Conservation (phyloP, 2,888 invertebrate species). For the Aporophyla nigra region DNA sequence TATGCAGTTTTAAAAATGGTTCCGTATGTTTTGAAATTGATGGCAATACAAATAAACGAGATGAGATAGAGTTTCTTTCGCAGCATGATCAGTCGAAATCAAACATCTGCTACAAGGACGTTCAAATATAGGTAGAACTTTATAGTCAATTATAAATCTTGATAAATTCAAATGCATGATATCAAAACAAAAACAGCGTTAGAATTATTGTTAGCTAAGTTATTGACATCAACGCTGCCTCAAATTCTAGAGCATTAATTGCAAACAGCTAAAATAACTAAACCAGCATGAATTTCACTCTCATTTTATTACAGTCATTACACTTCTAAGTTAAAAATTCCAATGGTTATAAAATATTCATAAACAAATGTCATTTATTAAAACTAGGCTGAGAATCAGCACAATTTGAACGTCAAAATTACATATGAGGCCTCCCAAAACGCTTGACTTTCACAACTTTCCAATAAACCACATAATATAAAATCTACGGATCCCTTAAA, state of each 20-base stretch:
- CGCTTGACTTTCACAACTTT: neutral
- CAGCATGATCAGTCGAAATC: neutral
- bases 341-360: neutral
- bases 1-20: neutral
- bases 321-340: neutral
- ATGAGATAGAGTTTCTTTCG: neutral
- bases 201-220: neutral
- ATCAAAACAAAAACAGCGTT: neutral
- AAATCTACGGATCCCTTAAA: conserved; percentile 30
- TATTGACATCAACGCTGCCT: neutral
- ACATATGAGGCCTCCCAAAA: neutral
- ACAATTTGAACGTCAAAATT: neutral
- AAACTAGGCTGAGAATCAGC: neutral
- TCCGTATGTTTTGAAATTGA: neutral
- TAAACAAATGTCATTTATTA: neutral
- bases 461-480: neutral
- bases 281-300: no score
- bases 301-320: neutral
- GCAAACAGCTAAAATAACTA: neutral
- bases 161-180: neutral
- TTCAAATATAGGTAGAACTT: neutral
- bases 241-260: neutral
- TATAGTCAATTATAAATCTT: neutral
- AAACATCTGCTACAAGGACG: neutral
- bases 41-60: neutral